A percentile compares a stretch with the other conserved stretches of the same genome.
These are phyloP conservation scores for Busseola fusca DNA, from an alignment of 2,888 invertebrate species.

Conservation along the genomic window DNA sequence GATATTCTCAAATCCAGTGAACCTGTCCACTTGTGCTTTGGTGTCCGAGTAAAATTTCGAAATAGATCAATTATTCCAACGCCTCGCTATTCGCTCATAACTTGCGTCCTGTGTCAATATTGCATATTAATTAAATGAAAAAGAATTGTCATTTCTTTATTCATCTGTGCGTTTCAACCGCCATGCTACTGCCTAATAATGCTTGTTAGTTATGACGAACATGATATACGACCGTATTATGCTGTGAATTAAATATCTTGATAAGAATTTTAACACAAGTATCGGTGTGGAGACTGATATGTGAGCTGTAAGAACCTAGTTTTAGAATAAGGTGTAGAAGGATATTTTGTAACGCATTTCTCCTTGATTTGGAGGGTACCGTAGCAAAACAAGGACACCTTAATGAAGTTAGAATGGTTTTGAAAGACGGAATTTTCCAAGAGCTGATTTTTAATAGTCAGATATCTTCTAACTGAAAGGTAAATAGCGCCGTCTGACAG, in stretches of 20 bases:
- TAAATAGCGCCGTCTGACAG: too few relatives aligned
- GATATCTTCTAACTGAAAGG: too few relatives aligned
- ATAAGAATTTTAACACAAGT: constrained; percentile 32
- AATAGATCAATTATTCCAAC: constrained; percentile 13
- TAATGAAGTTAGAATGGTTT: background rate
- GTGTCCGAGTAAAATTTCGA: background rate
- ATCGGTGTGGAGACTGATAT: constrained; percentile 11
- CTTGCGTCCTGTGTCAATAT: constrained; percentile 45
- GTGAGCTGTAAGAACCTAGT: background rate
- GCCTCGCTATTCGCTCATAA: constrained; percentile 34
- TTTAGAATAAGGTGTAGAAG: background rate
- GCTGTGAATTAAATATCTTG: constrained; percentile 48
- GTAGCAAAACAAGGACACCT: background rate
- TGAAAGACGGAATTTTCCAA: background rate
- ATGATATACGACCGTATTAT: constrained; percentile 40
- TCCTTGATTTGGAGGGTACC: background rate
- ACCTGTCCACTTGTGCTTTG: background rate
- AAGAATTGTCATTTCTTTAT: constrained; percentile 62
- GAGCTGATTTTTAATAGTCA: background rate
- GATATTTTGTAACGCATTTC: background rate
- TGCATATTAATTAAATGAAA: constrained; percentile 62
- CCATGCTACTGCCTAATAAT: constrained; percentile 57
- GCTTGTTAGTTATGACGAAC: constrained; percentile 49
- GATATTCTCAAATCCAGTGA: too few relatives aligned
- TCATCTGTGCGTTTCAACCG: constrained; percentile 57